A percentile compares a stretch with the other conserved stretches of the same genome.
Evolutionary conservation across 2,888 invertebrate species (phyloP).

Genomic region (Cheilosia scutellata): DNA sequence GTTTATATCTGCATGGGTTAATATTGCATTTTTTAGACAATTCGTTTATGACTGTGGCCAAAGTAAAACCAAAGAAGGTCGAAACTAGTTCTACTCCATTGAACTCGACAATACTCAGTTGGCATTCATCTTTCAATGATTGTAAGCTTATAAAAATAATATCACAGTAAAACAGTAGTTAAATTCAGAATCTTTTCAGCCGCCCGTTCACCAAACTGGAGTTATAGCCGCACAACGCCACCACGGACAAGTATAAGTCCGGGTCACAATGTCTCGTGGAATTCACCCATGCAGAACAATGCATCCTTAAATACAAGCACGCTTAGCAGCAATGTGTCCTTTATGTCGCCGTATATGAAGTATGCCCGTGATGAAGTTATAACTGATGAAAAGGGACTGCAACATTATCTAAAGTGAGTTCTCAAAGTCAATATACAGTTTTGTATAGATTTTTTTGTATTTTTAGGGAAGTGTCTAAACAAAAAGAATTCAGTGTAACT

Average conservation of each 20-base stretch:
- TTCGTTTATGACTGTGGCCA: constrained; percentile 78
- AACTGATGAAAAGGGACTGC: constrained; percentile 84
- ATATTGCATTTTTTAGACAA: constrained; percentile 78
- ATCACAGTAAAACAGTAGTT: too few relatives aligned
- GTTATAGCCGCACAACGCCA: constrained; percentile 79
- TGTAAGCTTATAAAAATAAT: constrained; percentile 75
- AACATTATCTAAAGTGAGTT: constrained; percentile 83
- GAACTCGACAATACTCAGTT: constrained; percentile 81
- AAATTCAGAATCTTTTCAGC: constrained; percentile 22
- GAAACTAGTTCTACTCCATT: constrained; percentile 67
- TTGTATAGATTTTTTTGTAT: not conserved
- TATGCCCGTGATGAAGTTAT: constrained; percentile 83
- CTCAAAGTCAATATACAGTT: not conserved
- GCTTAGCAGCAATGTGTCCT: constrained; percentile 79
- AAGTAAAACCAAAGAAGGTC: constrained; percentile 30
- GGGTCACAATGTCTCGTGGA: constrained; percentile 78
- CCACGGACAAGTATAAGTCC: constrained; percentile 80
- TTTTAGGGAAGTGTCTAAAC: constrained; percentile 78
- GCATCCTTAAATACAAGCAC: constrained; percentile 80
- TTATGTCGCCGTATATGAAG: constrained; percentile 81
- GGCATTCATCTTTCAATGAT: constrained; percentile 84
- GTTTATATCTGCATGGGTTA: not conserved
- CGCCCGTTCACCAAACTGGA: constrained; percentile 79
- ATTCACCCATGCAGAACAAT: constrained; percentile 79
- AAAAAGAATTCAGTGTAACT: constrained; percentile 79